These are phyloP conservation scores for Helicorthomorpha holstii DNA, from an alignment of 1,140 invertebrate genomes.

Conservation along the genomic window DNA sequence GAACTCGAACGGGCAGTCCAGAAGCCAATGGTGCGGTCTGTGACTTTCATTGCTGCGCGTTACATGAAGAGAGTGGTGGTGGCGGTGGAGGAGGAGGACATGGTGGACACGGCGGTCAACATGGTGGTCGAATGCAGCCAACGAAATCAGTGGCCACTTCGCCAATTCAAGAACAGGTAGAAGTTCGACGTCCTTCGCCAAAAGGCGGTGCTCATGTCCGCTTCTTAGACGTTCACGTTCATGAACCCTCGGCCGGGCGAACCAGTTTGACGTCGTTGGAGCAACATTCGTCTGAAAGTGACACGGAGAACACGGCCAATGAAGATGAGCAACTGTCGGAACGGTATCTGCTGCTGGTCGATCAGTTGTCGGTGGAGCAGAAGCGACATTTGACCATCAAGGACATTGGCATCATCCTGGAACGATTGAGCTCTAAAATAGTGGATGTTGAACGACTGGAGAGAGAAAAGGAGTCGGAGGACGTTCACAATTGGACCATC, in stretches of 20 bases:
- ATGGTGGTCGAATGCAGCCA: constrained; percentile 70
- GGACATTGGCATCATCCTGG: constrained; percentile 85
- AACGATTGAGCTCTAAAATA: constrained; percentile 77
- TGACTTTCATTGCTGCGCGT: constrained; percentile 84
- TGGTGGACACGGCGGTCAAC: no score
- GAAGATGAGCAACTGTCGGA: constrained; percentile 53
- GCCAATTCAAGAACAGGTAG: constrained; percentile 54
- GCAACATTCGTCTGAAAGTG: constrained; percentile 48
- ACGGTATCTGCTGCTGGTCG: constrained; percentile 78
- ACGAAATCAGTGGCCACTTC: constrained; percentile 80
- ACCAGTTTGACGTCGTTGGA: no score
- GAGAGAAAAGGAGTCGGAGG: constrained; percentile 71
- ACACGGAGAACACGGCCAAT: constrained; percentile 78
- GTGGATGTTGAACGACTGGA: constrained; percentile 79
- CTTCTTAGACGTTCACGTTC: constrained; percentile 40
- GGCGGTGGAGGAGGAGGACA: no score
- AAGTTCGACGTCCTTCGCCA: constrained; percentile 12
- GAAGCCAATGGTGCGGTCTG: constrained; percentile 49
- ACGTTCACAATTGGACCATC: constrained; percentile 87
- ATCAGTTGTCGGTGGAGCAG: constrained; percentile 77
- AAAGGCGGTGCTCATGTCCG: constrained; percentile 40
- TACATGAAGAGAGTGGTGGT: constrained; percentile 85
- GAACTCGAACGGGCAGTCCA: constrained; percentile 31
- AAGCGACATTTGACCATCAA: constrained; percentile 80
- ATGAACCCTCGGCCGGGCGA: no score